These are phyloP conservation scores for Chrysolina oricalcia DNA, from an alignment of 2,888 invertebrate species.

Conservation along the genomic window DNA sequence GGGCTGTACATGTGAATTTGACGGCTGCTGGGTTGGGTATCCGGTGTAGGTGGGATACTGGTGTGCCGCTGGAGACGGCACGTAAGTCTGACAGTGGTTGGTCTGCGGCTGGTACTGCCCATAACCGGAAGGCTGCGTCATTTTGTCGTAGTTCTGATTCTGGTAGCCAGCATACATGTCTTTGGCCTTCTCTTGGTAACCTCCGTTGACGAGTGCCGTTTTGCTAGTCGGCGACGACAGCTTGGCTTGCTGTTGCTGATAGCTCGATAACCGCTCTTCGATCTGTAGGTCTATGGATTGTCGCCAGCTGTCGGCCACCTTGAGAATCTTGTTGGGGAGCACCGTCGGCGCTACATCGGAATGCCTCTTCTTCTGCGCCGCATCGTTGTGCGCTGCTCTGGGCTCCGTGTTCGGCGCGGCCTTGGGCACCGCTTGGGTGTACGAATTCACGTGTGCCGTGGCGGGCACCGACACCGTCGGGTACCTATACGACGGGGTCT, in stretches of 20 bases:
- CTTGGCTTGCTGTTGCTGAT: slow-evolving; percentile 64
- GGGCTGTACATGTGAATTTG: slow-evolving; percentile 57
- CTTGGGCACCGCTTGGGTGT: slow-evolving; percentile 46
- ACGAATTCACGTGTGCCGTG: slow-evolving; percentile 62
- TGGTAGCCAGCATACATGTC: slow-evolving; percentile 59
- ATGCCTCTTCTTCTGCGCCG: slow-evolving; percentile 66
- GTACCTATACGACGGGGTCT: slow-evolving; percentile 48
- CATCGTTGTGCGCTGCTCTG: slow-evolving; percentile 41
- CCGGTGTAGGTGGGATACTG: slow-evolving; percentile 64
- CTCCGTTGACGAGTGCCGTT: slow-evolving; percentile 37
- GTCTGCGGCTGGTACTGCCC: slow-evolving; percentile 61
- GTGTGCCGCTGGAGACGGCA: slow-evolving; percentile 65
- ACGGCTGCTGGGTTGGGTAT: slow-evolving; percentile 56
- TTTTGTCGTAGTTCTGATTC: slow-evolving; percentile 59
- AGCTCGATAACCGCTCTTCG: slow-evolving; percentile 73
- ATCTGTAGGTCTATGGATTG: slow-evolving; percentile 75
- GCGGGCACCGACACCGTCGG: slow-evolving; percentile 56
- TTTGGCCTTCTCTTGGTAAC: slow-evolving; percentile 58
- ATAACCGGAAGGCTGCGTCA: slow-evolving; percentile 52
- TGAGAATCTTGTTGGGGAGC: slow-evolving; percentile 72
- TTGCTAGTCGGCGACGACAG: slow-evolving; percentile 27
- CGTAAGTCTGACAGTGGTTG: slow-evolving; percentile 66
- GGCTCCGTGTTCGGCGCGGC: background rate
- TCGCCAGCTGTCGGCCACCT: slow-evolving; percentile 74
- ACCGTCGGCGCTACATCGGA: slow-evolving; percentile 63